A percentile compares a stretch with the other conserved stretches of the same genome.
These are phyloP conservation scores for Phthorimaea operculella DNA, from an alignment of 1,140 invertebrate genomes.

Conservation along the genomic window DNA sequence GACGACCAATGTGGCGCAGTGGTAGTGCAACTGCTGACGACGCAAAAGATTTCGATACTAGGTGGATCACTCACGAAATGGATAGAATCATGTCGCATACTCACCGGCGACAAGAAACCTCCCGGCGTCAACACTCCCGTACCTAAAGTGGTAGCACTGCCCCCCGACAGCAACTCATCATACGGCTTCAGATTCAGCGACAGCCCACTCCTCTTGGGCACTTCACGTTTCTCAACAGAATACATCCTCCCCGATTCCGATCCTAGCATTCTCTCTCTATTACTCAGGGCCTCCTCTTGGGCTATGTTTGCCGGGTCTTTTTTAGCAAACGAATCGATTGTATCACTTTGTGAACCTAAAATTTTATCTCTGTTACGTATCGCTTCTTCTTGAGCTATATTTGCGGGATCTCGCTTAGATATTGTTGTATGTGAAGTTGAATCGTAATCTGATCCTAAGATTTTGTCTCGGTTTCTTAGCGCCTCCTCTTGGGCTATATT, in stretches of 20 bases:
- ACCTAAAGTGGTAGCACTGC: constrained; percentile 12
- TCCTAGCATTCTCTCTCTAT: constrained; percentile 25
- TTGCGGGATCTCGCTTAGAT: constrained; percentile 31
- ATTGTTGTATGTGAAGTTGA: constrained; percentile 32
- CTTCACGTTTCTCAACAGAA: constrained; percentile 19
- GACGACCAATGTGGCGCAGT: too few species aligned
- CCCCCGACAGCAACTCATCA: constrained; percentile 19
- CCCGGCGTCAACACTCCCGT: constrained; percentile 47
- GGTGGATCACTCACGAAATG: too few species aligned
- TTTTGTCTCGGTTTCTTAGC: constrained; percentile 32
- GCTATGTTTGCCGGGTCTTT: constrained; percentile 40
- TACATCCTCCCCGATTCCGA: too few species aligned
- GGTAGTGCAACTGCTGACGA: too few species aligned
- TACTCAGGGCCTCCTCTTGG: constrained; percentile 42
- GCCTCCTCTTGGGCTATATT: constrained; percentile 49
- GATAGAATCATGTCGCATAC: too few species aligned
- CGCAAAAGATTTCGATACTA: too few species aligned
- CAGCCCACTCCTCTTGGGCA: constrained; percentile 36
- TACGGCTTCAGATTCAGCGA: constrained; percentile 59
- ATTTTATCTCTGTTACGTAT: constrained; percentile 35
- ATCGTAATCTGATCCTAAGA: constrained; percentile 30
- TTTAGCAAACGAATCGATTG: constrained; percentile 19
- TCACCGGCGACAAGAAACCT: constrained; percentile 50
- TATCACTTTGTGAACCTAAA: too few species aligned
- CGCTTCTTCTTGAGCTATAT: constrained; percentile 46